Evolutionary conservation across 2,113 vertebrate species (phyloP), one percentile per base, ranked within the genome.

Genomic region (Apus apus): DNA sequence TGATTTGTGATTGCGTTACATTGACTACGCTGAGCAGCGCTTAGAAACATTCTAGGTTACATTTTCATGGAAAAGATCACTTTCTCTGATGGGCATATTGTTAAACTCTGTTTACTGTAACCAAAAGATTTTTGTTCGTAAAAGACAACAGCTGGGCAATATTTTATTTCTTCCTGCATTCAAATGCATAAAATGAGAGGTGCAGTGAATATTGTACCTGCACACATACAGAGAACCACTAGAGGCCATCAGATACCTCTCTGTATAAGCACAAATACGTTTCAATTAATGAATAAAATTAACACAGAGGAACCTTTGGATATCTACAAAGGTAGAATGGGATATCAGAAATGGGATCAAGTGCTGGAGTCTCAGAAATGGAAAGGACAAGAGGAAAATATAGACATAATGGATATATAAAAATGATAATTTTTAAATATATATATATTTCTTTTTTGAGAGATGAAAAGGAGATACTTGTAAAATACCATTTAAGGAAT

Each of bases 161-260:
- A 77, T n/a, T 74, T 74, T 77, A 83, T 80, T 82, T 70, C 20
- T 66, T 90, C 34, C 16, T 88, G 23, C 32, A 48, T 74, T 11
- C 18, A 7, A 34, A 38, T 15, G 71, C 29, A 57, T 67, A 70
- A 93, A 90, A 83, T 64, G 43, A 87, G 81, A 87, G 13, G 13
- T 45, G 17, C 48, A 30, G 8, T 62, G 27, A 25, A 75, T 36
- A 87, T 12, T 86, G 40, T 48, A 32, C 85, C 78, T 97, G 89
- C 74, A 96, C 43, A 54, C 53, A 85, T 72, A 50, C 19, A 72
- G 30, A 48, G 25, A 40, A 70, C 97, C 90, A 94, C 96, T 97
- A 97, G 96, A 95, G 95, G 96, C 92, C 95, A 87, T 89, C 73
- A 90, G 50, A 89, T 26, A 68, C 83, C 58, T 96, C 87, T 60